These are phyloP conservation scores for Merodon equestris DNA, from an alignment of 2,888 invertebrate species.

Conservation along the genomic window DNA sequence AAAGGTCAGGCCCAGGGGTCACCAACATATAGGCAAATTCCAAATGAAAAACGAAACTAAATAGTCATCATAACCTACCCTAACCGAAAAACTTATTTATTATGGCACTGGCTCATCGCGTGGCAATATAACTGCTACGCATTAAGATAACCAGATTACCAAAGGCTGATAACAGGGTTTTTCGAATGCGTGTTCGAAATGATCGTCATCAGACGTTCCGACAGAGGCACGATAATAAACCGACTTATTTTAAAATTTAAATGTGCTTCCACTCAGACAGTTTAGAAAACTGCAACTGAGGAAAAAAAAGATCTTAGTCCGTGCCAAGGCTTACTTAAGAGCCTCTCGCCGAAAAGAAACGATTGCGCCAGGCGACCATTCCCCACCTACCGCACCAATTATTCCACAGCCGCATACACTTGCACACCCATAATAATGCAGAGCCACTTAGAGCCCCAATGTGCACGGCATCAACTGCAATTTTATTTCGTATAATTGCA, in stretches of 20 bases:
- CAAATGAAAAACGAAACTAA: too few relatives aligned
- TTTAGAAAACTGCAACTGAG: neutral
- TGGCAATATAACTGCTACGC: neutral
- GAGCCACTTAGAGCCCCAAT: slow-evolving; percentile 43
- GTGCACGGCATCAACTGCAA: slow-evolving; percentile 35
- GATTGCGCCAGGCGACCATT: slow-evolving; percentile 40
- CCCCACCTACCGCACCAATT: slow-evolving; percentile 28
- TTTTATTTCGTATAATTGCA: slow-evolving; percentile 44
- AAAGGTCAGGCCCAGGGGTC: too few relatives aligned
- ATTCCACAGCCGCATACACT: slow-evolving; percentile 29
- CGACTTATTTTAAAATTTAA: slow-evolving; percentile 21
- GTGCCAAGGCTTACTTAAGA: slow-evolving; percentile 51
- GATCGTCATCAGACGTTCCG: too few relatives aligned
- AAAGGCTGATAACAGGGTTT: too few relatives aligned
- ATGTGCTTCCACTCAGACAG: slow-evolving; percentile 58
- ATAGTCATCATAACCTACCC: neutral
- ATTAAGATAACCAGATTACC: too few relatives aligned
- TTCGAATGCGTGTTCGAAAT: too few relatives aligned
- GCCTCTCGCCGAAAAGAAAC: slow-evolving; percentile 6
- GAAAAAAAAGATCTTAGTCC: slow-evolving; percentile 19
- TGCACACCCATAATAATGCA: slow-evolving; percentile 54
- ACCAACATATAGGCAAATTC: too few relatives aligned
- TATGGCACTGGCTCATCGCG: neutral
- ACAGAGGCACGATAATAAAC: too few relatives aligned
- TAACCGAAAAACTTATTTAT: neutral